These are phyloP conservation scores for Megastigmus dorsalis DNA, from an alignment of 2,888 invertebrate species.

Conservation along the genomic window DNA sequence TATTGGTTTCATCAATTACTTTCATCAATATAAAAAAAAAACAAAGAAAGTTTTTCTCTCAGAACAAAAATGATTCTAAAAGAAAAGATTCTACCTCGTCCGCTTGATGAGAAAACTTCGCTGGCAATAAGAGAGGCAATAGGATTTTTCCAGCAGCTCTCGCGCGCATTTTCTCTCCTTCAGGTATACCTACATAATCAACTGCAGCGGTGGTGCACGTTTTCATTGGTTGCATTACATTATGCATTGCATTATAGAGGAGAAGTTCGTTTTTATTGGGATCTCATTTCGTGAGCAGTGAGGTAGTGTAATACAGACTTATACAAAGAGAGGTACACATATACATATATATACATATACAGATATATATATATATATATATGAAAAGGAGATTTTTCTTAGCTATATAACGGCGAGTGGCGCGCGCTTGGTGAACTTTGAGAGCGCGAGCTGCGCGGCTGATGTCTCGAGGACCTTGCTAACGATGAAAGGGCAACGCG, in stretches of 20 bases:
- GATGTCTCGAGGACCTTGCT: constrained; percentile 19
- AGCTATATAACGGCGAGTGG: no score
- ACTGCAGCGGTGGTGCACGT: neutral
- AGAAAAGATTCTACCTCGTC: neutral
- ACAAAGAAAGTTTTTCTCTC: no score
- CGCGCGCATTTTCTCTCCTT: neutral
- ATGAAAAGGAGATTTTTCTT: constrained; percentile 27
- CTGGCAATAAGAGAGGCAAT: no score
- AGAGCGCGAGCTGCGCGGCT: neutral
- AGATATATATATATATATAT: neutral
- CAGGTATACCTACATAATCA: constrained; percentile 15
- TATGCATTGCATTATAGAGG: constrained; percentile 33
- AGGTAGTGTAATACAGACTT: constrained; percentile 52
- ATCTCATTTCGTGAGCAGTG: constrained; percentile 49
- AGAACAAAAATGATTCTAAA: no score
- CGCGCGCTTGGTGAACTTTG: constrained; percentile 4
- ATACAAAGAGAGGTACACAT: constrained; percentile 23
- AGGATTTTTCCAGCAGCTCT: neutral
- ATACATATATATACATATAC: constrained; percentile 1
- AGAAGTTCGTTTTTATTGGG: constrained; percentile 47
- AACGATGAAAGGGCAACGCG: constrained; percentile 36
- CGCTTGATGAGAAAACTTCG: neutral
- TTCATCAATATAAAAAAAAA: no score
- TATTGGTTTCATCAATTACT: no score
- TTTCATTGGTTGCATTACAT: constrained; percentile 32